Percentiles rank a stretch among this genome's conserved stretches.
Evolutionary conservation across 2,888 invertebrate species (phyloP).

Genomic region (Norana najaformis): DNA sequence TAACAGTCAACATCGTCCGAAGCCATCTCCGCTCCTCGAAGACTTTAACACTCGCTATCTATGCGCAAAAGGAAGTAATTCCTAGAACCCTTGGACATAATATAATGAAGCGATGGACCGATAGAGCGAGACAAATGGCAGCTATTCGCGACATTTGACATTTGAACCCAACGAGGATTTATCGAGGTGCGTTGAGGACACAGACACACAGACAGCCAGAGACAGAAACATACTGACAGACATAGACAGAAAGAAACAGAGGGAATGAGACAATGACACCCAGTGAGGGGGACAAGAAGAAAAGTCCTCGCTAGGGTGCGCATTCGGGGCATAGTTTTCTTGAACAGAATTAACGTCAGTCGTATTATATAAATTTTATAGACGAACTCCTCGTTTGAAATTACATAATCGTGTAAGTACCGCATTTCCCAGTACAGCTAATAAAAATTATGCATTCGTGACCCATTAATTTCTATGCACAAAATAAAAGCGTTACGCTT

Average conservation of each 20-base stretch:
- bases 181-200: neutral
- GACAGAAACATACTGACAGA: neutral
- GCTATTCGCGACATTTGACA: neutral
- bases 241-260: neutral
- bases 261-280: neutral
- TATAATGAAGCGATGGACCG: neutral
- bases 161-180: neutral
- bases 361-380: no score
- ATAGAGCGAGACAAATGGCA: neutral
- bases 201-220: neutral
- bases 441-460: no score
- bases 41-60: neutral
- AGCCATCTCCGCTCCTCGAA: neutral
- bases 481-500: no score
- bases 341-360: no score
- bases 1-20: neutral
- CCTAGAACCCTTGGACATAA: neutral
- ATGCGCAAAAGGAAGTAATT: neutral
- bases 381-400: no score
- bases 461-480: no score
- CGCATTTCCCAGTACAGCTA: no score
- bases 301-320: no score
- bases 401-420: no score
- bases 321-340: no score
- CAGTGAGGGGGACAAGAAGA: neutral